A percentile compares a stretch with the other conserved stretches of the same genome.
Evolutionary conservation across 53 echinoderm and acorn worm genomes (phyloP).

Genomic region (Hippasteria phrygiana): DNA sequence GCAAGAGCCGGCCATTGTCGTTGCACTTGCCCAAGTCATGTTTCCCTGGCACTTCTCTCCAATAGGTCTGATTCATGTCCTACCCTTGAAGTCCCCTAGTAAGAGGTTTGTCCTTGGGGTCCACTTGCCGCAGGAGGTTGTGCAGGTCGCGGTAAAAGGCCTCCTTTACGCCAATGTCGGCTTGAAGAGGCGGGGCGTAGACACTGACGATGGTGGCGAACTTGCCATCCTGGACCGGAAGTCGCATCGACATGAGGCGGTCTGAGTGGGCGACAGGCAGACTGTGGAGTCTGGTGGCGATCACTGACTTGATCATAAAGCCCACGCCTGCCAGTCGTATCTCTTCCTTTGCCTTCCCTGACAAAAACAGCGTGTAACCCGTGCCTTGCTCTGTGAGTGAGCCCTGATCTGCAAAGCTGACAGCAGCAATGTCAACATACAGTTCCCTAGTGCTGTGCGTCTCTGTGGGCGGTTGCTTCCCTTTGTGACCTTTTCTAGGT

Average conservation of each 20-base stretch:
- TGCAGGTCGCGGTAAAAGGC: constrained; percentile 64
- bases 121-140: constrained; percentile 23
- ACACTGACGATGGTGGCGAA: no score
- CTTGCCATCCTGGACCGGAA: no score
- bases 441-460: constrained; percentile 60
- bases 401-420: constrained; percentile 65
- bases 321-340: constrained; percentile 63
- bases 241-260: constrained; percentile 59
- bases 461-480: constrained; percentile 53
- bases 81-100: constrained; percentile 68
- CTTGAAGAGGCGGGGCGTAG: constrained; percentile 68
- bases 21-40: constrained; percentile 53
- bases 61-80: constrained; percentile 6
- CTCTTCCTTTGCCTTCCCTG: constrained; percentile 47
- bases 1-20: constrained; percentile 40
- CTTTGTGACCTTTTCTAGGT: constrained; percentile 67
- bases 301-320: constrained; percentile 64
- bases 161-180: constrained; percentile 65
- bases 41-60: constrained; percentile 25
- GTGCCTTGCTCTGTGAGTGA: constrained; percentile 61
- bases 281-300: constrained; percentile 53
- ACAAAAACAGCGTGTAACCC: constrained; percentile 75
- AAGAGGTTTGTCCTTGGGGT: constrained; percentile 44
- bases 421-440: constrained; percentile 68
- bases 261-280: constrained; percentile 73